Conservation (phyloP, 2,113 vertebrate genomes). For the Alosa alosa region DNA sequence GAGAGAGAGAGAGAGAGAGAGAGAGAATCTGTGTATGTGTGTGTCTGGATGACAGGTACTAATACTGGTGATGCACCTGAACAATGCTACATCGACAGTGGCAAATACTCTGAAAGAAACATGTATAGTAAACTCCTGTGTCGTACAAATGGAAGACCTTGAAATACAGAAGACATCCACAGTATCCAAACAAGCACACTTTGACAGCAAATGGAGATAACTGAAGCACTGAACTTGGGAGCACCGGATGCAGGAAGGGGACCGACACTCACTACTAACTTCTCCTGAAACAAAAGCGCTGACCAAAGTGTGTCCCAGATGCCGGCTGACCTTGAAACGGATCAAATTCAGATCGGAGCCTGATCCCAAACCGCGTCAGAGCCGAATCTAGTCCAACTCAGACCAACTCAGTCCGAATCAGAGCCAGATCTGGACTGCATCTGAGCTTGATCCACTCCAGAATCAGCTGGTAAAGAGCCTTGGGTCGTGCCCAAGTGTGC, state of each 20-base stretch:
- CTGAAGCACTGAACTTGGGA: slow-evolving; percentile 34
- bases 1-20: not conserved
- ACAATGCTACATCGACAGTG: slow-evolving; percentile 40
- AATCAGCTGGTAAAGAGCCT: too few species aligned
- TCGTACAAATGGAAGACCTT: slow-evolving; percentile 53
- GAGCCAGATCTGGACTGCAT: not conserved
- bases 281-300: slow-evolving; percentile 44
- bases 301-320: not conserved
- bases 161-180: slow-evolving; percentile 36
- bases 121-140: slow-evolving; percentile 34
- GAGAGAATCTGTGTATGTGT: not conserved
- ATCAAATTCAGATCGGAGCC: not conserved
- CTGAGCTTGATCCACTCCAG: too few species aligned
- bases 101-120: slow-evolving; percentile 31
- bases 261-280: slow-evolving; percentile 55
- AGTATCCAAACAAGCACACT: not conserved
- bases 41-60: slow-evolving; percentile 9
- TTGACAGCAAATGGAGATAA: slow-evolving; percentile 38
- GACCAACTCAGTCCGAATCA: not conserved
- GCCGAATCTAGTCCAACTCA: not conserved
- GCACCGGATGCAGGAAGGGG: slow-evolving; percentile 27
- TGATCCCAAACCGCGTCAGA: not conserved
- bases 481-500: too few species aligned
- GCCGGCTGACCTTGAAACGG: not conserved
- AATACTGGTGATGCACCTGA: slow-evolving; percentile 49